Evolutionary conservation across 2,888 invertebrate genomes (phyloP), one percentile per base, ranked within the genome.

Genomic region (Fabriciana adippe): DNA sequence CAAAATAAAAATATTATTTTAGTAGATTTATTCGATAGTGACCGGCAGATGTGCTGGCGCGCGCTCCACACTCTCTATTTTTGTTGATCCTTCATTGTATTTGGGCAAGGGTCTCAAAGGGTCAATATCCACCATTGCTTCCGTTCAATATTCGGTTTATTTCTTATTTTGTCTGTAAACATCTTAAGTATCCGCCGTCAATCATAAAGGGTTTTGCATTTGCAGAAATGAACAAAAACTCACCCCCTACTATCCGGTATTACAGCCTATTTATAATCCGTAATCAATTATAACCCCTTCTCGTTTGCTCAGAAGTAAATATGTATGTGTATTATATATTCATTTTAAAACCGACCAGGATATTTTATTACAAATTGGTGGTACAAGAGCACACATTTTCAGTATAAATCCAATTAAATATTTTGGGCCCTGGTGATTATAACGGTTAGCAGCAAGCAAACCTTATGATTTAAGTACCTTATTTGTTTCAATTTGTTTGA

Each of bases 1-100:
- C 90, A 91, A 90, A 91, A 92, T 91, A 90, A 92, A 91, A 92
- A 92, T 92, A 92, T 89, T 88, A 92, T 91, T 91, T 90, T 86
- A 85, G 88, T 90, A 90, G 91, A 92, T 92, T 92, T 91, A 90
- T 92, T 88, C 81, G 92, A 92, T 92, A 90, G 88, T 86, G 85
- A 79, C 78, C 84, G 85, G 90, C 92, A 92, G 92, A 92, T 92
- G 92, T 85, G 82, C 81, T 79, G 85, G 85, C 82, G 83, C 75
- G 79, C 81, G 82, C 75, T 83, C 81, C 78, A 76, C 75, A 73
- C 83, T 82, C 85, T 87, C 84, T 89, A 86, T 90, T 90, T 91
- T 91, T 89, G 85, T 88, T 89, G 77, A 78, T 76, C 82, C 82
- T 82, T 82, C 85, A 87, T 83, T 90, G 84, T 90, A 85, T 89